Conservation (phyloP, 2,888 invertebrate species). For the Augochlorella aurata region DNA sequence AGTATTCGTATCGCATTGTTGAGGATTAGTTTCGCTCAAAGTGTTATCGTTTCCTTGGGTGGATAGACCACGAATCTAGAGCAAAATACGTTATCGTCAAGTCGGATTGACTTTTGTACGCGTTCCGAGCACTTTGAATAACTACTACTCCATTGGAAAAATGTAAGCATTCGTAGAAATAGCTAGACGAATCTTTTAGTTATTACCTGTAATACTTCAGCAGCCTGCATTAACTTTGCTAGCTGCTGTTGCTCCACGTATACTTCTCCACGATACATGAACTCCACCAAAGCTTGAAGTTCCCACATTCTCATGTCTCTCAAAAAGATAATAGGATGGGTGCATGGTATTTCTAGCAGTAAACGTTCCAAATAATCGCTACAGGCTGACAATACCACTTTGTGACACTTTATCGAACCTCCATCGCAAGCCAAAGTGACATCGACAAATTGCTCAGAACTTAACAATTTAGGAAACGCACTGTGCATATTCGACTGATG, state of each 20-base stretch:
- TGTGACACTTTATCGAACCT: constrained; percentile 92
- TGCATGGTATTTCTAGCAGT: constrained; percentile 92
- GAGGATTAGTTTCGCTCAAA: constrained; percentile 65
- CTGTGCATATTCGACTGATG: constrained; percentile 91
- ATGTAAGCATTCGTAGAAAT: not conserved
- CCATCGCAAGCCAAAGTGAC: constrained; percentile 95
- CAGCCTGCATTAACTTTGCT: constrained; percentile 79
- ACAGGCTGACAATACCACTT: constrained; percentile 92
- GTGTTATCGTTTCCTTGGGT: constrained; percentile 76
- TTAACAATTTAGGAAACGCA: constrained; percentile 89
- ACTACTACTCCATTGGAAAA: no score
- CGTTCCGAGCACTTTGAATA: not conserved
- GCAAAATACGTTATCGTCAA: not conserved
- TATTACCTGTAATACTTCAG: constrained; percentile 79
- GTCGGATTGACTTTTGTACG: not conserved
- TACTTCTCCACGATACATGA: constrained; percentile 81
- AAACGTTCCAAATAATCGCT: constrained; percentile 92
- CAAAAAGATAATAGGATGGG: constrained; percentile 92
- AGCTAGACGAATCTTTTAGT: not conserved
- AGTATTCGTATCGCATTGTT: constrained; percentile 66
- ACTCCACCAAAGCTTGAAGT: constrained; percentile 79
- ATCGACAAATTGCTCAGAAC: constrained; percentile 92
- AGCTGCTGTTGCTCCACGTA: constrained; percentile 80
- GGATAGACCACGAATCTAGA: constrained; percentile 79
- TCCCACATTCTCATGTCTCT: constrained; percentile 87